These are phyloP conservation scores for Leptopilina clavipes DNA, from an alignment of 1,140 invertebrate species.

Conservation along the genomic window DNA sequence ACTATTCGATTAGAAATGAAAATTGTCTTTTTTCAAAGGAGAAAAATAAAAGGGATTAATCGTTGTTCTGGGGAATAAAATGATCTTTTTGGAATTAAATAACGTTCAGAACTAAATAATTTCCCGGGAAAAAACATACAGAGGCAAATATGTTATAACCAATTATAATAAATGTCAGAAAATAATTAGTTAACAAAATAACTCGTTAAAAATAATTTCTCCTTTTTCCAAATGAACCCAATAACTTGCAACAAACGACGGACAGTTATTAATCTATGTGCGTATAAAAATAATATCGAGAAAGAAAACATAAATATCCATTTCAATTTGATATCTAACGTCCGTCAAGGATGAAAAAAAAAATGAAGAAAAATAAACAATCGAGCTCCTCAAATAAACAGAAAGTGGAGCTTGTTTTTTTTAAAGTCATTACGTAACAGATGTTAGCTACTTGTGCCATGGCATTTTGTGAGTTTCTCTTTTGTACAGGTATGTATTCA, in stretches of 20 bases:
- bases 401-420: slow-evolving; percentile 4
- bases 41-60: no score
- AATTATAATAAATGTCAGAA: neutral
- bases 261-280: neutral
- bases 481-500: neutral
- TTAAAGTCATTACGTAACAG: neutral
- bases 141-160: neutral
- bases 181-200: slow-evolving; percentile 11
- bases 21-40: no score
- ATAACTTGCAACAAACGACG: slow-evolving; percentile 4
- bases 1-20: no score
- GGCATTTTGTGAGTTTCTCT: slow-evolving; percentile 15
- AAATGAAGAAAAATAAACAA: neutral
- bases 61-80: no score
- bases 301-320: no score
- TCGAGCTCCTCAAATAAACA: slow-evolving; percentile 2
- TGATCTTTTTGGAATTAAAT: no score
- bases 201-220: neutral
- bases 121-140: neutral
- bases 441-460: slow-evolving; percentile 11
- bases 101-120: no score
- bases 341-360: neutral
- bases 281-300: neutral
- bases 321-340: neutral
- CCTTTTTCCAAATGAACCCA: neutral